Percentiles rank a stretch among this genome's conserved stretches.
Evolutionary conservation across 30 jellyfish, hydroid and myxozoan species (phyloP).

Genomic region (Chironex yamaguchii): DNA sequence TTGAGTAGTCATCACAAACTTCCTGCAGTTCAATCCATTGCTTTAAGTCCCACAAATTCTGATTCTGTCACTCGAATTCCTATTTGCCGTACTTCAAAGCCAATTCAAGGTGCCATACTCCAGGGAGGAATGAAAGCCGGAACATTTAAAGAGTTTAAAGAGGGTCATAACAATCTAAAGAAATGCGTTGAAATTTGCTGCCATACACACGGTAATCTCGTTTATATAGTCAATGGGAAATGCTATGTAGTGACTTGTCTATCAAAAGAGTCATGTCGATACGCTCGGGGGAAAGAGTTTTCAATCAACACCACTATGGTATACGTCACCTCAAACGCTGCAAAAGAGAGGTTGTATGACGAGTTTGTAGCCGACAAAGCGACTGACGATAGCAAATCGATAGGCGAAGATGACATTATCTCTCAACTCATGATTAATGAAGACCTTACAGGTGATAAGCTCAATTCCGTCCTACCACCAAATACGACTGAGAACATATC

Average conservation of each 20-base stretch:
- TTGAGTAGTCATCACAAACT: neutral
- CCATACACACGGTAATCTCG: neutral
- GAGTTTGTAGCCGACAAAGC: neutral
- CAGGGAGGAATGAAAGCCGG: neutral
- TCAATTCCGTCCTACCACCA: too few relatives aligned
- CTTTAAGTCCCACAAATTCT: neutral
- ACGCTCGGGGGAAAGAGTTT: neutral
- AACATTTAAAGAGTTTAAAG: neutral
- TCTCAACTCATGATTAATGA: too few relatives aligned
- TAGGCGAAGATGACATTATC: neutral
- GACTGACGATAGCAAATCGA: neutral
- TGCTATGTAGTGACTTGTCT: neutral
- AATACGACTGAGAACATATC: too few relatives aligned
- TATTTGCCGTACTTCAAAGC: neutral
- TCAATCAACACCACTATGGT: neutral
- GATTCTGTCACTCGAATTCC: neutral
- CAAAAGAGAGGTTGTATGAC: neutral
- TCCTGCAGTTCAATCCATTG: neutral
- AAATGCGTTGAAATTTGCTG: neutral
- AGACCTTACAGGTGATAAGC: too few relatives aligned
- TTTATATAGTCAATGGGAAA: neutral
- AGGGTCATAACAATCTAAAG: neutral
- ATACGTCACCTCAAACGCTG: neutral
- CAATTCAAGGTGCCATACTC: neutral
- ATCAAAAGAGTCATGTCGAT: neutral